phyloP scores from a whole-genome alignment of 2,888 invertebrate genomes.

The Dichetophora obliterata region DNA sequence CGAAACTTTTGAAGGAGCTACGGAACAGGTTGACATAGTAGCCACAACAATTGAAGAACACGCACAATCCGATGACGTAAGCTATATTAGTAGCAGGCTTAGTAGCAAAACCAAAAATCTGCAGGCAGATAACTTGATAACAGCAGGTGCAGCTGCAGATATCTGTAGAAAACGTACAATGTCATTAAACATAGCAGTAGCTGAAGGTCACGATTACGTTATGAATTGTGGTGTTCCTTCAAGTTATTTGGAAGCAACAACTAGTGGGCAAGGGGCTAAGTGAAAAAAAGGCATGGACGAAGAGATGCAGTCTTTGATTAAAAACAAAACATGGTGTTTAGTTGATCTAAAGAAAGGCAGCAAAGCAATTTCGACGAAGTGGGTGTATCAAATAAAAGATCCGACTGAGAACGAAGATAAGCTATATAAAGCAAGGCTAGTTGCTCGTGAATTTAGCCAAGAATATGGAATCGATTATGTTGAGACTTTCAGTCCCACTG shows the following conservation, averaged over 20 bases:
- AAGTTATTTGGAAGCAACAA: constrained; percentile 24
- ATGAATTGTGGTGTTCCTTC: constrained; percentile 20
- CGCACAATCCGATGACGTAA: neutral
- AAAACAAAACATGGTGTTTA: constrained; percentile 35
- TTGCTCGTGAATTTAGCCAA: constrained; percentile 54
- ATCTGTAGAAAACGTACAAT: constrained; percentile 40
- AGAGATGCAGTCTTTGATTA: constrained; percentile 27
- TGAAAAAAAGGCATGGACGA: constrained; percentile 44
- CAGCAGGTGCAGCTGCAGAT: neutral
- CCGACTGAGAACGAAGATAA: neutral
- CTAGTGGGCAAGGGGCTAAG: constrained; percentile 16
- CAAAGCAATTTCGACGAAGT: constrained; percentile 35
- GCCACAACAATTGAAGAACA: neutral
- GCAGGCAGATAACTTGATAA: neutral
- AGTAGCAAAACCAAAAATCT: neutral
- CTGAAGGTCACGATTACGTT: constrained; percentile 11
- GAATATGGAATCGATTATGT: constrained; percentile 53
- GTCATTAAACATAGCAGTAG: constrained; percentile 10
- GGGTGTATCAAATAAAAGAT: neutral
- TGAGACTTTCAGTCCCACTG: constrained; percentile 57
- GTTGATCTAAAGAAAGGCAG: neutral
- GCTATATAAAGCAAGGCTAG: constrained; percentile 49
- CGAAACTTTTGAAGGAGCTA: neutral
- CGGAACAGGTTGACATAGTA: neutral
- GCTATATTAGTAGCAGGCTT: neutral